Evolutionary conservation across 2,113 vertebrate genomes (phyloP).

Genomic region (Rattus norvegicus): GRCr8 NC_086021.1:66782001-66782500

Average conservation of each 20-base stretch:
- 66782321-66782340: background rate
- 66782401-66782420: background rate
- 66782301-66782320: background rate
- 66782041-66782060: background rate
- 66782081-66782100: background rate
- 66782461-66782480: slow-evolving; percentile 9
- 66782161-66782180: slow-evolving; percentile 29
- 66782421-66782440: background rate
- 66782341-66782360: background rate
- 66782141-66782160: slow-evolving; percentile 53
- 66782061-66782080: background rate
- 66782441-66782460: background rate
- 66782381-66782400: background rate
- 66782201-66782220: slow-evolving; percentile 54
- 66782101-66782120: slow-evolving; percentile 24
- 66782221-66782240: slow-evolving; percentile 26
- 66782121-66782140: slow-evolving; percentile 60
- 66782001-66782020: background rate
- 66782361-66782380: background rate
- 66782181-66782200: slow-evolving; percentile 46
- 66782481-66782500: background rate
- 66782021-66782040: background rate
- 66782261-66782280: background rate
- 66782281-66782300: background rate
- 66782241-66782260: slow-evolving; percentile 41